These are phyloP conservation scores for Melanogrammus aeglefinus DNA, from an alignment of 2,797 vertebrate species.

Conservation along the genomic window DNA sequence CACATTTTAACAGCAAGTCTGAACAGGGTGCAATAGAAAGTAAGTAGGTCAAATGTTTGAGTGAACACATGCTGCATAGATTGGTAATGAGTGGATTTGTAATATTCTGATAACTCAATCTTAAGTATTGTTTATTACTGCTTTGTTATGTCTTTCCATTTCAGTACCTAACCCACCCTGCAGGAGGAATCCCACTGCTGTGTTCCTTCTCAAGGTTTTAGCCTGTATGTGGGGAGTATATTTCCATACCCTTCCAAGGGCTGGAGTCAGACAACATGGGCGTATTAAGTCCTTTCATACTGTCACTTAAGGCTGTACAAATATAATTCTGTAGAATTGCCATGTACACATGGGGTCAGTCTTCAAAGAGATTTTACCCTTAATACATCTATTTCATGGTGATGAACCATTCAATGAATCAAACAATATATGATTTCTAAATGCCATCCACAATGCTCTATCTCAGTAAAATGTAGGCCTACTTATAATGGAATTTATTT, in stretches of 20 bases:
- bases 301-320: not conserved
- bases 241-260: not conserved
- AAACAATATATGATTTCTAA: not conserved
- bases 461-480: not conserved
- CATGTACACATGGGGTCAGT: not conserved
- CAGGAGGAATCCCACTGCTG: not conserved
- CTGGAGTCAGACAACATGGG: not conserved
- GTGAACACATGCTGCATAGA: not conserved
- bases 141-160: not conserved
- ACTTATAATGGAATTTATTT: not conserved
- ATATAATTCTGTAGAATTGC: not conserved
- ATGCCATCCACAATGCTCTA: not conserved
- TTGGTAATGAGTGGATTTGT: not conserved
- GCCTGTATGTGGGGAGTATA: not conserved
- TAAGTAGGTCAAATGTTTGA: not conserved
- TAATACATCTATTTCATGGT: too few species aligned
- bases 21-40: not conserved
- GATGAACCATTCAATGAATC: not conserved
- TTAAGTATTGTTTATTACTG: too few species aligned
- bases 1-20: conserved; percentile 4
- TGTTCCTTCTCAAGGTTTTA: not conserved
- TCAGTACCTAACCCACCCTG: not conserved
- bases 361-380: not conserved
- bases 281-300: not conserved
- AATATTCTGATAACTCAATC: not conserved